phyloP scores from a whole-genome alignment of 23 tunicate genomes.

The Halocynthia roretzi region DNA sequence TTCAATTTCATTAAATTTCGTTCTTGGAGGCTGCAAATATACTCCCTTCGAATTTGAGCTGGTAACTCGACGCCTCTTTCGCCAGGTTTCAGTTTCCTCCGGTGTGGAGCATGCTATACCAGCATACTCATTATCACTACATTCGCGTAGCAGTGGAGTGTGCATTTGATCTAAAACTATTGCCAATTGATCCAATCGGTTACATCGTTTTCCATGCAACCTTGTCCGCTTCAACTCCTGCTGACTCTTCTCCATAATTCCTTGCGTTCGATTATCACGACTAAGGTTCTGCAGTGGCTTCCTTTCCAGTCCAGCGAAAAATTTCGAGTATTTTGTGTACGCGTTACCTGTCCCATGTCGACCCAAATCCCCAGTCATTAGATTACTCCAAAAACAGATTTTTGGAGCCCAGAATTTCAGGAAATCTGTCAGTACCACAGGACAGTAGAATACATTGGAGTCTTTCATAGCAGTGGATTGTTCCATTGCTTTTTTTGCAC shows the following conservation, averaged over 20 bases:
- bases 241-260: background rate
- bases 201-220: too few relatives aligned
- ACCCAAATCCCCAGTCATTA: background rate
- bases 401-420: background rate
- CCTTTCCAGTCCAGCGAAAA: background rate
- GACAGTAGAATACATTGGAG: background rate
- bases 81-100: too few relatives aligned
- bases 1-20: background rate
- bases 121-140: too few relatives aligned
- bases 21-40: background rate
- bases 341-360: background rate
- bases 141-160: too few relatives aligned
- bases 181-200: too few relatives aligned
- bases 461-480: too few relatives aligned
- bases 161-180: too few relatives aligned
- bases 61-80: too few relatives aligned
- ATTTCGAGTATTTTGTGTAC: background rate
- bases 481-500: too few relatives aligned
- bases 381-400: background rate
- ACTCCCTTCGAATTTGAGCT: background rate
- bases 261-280: background rate
- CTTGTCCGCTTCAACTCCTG: too few relatives aligned
- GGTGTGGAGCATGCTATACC: too few relatives aligned
- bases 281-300: background rate
- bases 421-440: background rate